Base-by-base conservation (phyloP, 2,797 vertebrate species). In the Sarcophilus harrisii region DNA sequence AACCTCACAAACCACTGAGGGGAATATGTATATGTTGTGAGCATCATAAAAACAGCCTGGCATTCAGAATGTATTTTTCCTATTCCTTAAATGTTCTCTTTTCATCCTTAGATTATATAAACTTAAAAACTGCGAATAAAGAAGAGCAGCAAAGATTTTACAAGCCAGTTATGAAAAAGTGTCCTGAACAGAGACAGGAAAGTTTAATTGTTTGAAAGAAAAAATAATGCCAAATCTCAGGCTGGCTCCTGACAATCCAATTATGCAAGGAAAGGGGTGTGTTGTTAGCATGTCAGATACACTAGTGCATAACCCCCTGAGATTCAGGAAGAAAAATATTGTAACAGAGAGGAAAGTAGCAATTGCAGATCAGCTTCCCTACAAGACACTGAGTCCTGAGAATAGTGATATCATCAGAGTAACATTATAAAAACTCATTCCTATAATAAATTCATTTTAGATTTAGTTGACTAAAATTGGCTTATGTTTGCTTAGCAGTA, bases 181-280 rank as follows among this genome's bases (percentile, higher is more conserved):
- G 57, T 58, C 57, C 81, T 93, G 92, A 96, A 94, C 58, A 94
- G 5, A 95, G 52, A 93, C 93, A 96, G 62, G 66, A 94, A 81
- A 91, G 28, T 32, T 89, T 58, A 91, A 90, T 81, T 87, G 13
- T 93, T 96, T 92, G n/a, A 93, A 93, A 96, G 73, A 66, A 96
- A 93, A 73, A n/a, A 96, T 90, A 49, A 92, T 91, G 21, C 30
- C 57, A 87, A 57, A 55, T 55, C 28, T 92, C 28, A 28, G 55
- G 87, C 27, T 58, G 89, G 90, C 91, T 18, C n/a, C 92, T 90
- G 62, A 8, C 38, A 91, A 90, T 90, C 93, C 60, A 10, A 18
- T 92, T 32, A 18, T 95, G 93, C 59, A 27, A 58, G 54, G 28
- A 90, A 90, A 55, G 11, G 13, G 30, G 28, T 90, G 5, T 30